Conservation (phyloP, 2,888 invertebrate genomes). For the Erebia ligea region DNA sequence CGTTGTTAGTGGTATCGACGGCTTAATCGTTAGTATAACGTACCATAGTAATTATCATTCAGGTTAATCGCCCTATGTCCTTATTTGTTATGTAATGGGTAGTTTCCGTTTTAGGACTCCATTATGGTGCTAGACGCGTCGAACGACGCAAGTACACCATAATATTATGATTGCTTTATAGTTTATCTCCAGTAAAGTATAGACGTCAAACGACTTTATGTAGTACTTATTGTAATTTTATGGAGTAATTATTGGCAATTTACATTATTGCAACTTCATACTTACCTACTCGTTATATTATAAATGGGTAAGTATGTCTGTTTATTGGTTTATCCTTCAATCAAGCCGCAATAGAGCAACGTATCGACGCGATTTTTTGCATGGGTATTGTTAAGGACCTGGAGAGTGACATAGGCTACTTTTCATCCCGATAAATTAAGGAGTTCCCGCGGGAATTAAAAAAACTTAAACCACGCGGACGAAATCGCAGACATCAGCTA, state of each 20-base stretch:
- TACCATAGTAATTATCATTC: conserved; percentile 46
- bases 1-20: neutral
- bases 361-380: too few species aligned
- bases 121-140: conserved; percentile 34
- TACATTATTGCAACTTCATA: neutral
- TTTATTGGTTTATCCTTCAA: too few species aligned
- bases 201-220: conserved; percentile 26
- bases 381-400: too few species aligned
- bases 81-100: conserved; percentile 45
- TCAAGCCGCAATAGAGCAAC: too few species aligned
- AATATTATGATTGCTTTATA: conserved; percentile 36
- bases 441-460: too few species aligned
- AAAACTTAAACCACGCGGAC: too few species aligned
- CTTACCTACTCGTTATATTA: too few species aligned
- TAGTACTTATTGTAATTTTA: neutral
- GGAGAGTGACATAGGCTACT: too few species aligned
- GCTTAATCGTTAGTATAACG: conserved; percentile 34
- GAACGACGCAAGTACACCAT: conserved; percentile 18
- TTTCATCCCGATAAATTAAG: too few species aligned
- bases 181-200: conserved; percentile 33
- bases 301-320: too few species aligned
- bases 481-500: too few species aligned
- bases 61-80: conserved; percentile 46
- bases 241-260: neutral
- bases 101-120: conserved; percentile 42